A percentile compares a stretch with the other conserved stretches of the same genome.
These are phyloP conservation scores for Saiga tatarica DNA, from an alignment of 2,113 vertebrate genomes.

Conservation along the genomic window DNA sequence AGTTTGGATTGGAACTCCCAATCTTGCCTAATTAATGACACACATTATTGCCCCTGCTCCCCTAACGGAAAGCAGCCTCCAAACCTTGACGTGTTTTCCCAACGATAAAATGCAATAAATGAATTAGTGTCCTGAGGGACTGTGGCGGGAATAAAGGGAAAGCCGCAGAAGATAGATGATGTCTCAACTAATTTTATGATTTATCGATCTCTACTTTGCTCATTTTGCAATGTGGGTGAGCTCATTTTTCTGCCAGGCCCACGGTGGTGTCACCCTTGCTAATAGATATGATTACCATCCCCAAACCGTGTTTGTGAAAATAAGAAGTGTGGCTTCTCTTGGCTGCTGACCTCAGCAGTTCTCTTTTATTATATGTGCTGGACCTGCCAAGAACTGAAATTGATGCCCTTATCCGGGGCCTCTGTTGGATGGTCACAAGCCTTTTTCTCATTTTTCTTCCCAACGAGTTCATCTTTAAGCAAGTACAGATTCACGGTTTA, in stretches of 20 bases:
- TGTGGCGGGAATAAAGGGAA: slow-evolving; percentile 51
- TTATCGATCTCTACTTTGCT: slow-evolving; percentile 77
- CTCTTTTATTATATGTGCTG: slow-evolving; percentile 66
- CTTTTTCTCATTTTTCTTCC: slow-evolving; percentile 80
- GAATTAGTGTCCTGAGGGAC: slow-evolving; percentile 74
- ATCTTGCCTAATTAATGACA: slow-evolving; percentile 74
- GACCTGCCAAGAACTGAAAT: slow-evolving; percentile 76
- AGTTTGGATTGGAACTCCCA: slow-evolving; percentile 34
- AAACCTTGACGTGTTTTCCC: slow-evolving; percentile 70
- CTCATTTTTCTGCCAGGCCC: slow-evolving; percentile 81
- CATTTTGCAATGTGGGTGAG: slow-evolving; percentile 69
- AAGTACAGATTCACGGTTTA: slow-evolving; percentile 76
- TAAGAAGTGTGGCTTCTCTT: slow-evolving; percentile 54
- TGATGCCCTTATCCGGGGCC: slow-evolving; percentile 76
- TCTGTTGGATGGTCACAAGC: slow-evolving; percentile 71
- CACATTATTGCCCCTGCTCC: slow-evolving; percentile 33
- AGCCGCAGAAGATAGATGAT: slow-evolving; percentile 79
- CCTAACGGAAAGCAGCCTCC: slow-evolving; percentile 46
- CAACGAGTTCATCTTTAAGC: slow-evolving; percentile 81
- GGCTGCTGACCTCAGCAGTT: slow-evolving; percentile 82
- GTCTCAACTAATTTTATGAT: slow-evolving; percentile 85
- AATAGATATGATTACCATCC: slow-evolving; percentile 77
- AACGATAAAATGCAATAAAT: slow-evolving; percentile 75
- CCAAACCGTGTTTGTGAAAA: slow-evolving; percentile 76
- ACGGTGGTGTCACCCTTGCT: slow-evolving; percentile 73